A percentile compares a stretch with the other conserved stretches of the same genome.
Conservation (phyloP, 2,113 vertebrate genomes). For the Zosterops japonicus region DNA sequence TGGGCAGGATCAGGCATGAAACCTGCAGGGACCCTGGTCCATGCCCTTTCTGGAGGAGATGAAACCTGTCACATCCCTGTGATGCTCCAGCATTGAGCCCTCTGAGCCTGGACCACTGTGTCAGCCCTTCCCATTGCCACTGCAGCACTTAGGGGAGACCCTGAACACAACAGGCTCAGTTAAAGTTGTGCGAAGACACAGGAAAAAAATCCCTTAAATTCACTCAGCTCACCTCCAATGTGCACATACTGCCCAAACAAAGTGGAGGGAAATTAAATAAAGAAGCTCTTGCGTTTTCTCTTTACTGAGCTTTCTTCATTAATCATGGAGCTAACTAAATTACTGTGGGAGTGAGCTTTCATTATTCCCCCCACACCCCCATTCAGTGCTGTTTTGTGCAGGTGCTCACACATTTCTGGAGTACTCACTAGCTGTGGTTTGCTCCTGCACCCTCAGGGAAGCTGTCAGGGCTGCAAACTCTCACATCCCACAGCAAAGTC, state of each 20-base stretch:
- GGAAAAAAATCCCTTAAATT: background rate
- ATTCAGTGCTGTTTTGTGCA: background rate
- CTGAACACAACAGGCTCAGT: background rate
- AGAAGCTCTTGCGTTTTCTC: background rate
- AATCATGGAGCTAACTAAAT: background rate
- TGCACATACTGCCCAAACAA: background rate
- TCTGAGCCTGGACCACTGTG: accelerated
- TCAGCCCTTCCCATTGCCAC: background rate
- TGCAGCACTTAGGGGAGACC: background rate
- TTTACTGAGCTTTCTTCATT: background rate
- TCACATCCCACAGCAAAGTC: background rate
- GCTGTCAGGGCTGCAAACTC: background rate
- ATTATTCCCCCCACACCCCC: background rate
- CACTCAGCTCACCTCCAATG: background rate
- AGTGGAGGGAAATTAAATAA: background rate
- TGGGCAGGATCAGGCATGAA: background rate
- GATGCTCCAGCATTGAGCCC: background rate
- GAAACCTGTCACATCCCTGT: background rate
- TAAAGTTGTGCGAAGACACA: background rate
- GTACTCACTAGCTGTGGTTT: background rate
- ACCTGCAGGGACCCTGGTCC: background rate
- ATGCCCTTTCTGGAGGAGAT: background rate
- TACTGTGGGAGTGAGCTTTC: background rate
- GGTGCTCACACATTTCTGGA: background rate
- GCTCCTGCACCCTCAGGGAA: background rate